Conservation (phyloP, 2,888 invertebrate genomes). For the Pedicia rivosa region DNA sequence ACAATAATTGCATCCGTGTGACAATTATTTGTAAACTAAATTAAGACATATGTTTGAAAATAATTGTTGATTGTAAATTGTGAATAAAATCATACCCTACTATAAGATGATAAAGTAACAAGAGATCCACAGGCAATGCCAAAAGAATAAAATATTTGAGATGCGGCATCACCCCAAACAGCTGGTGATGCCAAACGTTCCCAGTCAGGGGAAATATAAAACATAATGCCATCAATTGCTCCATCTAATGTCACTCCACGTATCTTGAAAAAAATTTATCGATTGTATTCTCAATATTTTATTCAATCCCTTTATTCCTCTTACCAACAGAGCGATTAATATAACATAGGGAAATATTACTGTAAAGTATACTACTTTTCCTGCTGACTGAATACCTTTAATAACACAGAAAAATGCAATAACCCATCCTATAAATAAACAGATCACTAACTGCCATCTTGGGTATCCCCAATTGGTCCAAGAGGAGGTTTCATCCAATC, state of each 20-base stretch:
- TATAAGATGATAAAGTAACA: slow-evolving; percentile 63
- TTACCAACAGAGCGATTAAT: slow-evolving; percentile 40
- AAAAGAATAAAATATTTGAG: slow-evolving; percentile 72
- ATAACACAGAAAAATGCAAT: slow-evolving; percentile 76
- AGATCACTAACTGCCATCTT: slow-evolving; percentile 68
- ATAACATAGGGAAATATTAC: slow-evolving; percentile 56
- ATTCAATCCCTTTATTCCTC: background rate
- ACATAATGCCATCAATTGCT: slow-evolving; percentile 50
- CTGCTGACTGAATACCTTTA: slow-evolving; percentile 79
- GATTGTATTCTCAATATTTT: slow-evolving; percentile 1
- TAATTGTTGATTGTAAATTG: background rate
- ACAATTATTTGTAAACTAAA: slow-evolving; percentile 48
- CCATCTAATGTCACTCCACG: slow-evolving; percentile 50
- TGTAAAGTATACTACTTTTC: slow-evolving; percentile 67
- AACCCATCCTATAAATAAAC: slow-evolving; percentile 63
- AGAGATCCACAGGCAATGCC: slow-evolving; percentile 60
- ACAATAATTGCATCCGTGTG: slow-evolving; percentile 61
- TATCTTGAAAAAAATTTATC: slow-evolving; percentile 16
- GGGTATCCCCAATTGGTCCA: slow-evolving; percentile 62
- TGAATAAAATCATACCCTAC: slow-evolving; percentile 18
- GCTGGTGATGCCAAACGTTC: slow-evolving; percentile 41
- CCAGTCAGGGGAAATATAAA: slow-evolving; percentile 61
- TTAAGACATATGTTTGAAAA: no score
- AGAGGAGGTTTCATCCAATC: slow-evolving; percentile 43
- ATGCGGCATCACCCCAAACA: slow-evolving; percentile 72